Evolutionary conservation across 2,888 invertebrate species (phyloP), one percentile per base, ranked within the genome.

Genomic region (Camptogramma bilineatum): DNA sequence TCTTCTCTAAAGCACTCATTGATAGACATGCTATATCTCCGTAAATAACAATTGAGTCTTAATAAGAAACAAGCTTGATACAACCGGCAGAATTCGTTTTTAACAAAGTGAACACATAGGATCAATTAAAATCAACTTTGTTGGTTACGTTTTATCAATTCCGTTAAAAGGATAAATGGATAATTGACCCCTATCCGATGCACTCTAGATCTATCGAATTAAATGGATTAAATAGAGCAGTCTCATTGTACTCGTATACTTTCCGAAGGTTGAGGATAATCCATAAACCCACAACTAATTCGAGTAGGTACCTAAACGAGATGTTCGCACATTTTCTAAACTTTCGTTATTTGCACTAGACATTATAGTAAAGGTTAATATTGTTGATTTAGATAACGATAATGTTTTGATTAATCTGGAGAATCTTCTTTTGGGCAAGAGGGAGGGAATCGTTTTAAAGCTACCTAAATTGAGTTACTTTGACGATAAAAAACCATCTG

Each of bases 141-240:
- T 88, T 88, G 80, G 90, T 85, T 90, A 83, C 92, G 87, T 93
- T 93, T 92, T 91, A 92, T 91, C 92, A 92, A 93, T 93, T 93
- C 85, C 79, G 90, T 91, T 92, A 93, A 93, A 88, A 86, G 92
- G 92, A 92, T 93, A 92, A 93, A 91, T 90, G 92, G 91, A 89
- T 91, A 91, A 93, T 93, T 91, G 93, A 91, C 92, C 92, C 91
- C 90, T 87, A 92, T 92, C 79, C 80, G 79, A 88, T 87, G 87
- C 80, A 83, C 87, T 74, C 81, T 79, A 77, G 78, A 85, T 87
- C 88, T 87, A 88, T 90, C 81, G 84, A 90, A 91, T 91, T 89
- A 89, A 88, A 81, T 80, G 84, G 87, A 87, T 88, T 85, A 89
- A 84, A 82, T 79, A 78, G 76, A 80, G 74, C 75, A 79, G 81